Evolutionary conservation across 2,113 vertebrate species (phyloP), one percentile per base, ranked within the genome.

Genomic region (Scophthalmus maximus): DNA sequence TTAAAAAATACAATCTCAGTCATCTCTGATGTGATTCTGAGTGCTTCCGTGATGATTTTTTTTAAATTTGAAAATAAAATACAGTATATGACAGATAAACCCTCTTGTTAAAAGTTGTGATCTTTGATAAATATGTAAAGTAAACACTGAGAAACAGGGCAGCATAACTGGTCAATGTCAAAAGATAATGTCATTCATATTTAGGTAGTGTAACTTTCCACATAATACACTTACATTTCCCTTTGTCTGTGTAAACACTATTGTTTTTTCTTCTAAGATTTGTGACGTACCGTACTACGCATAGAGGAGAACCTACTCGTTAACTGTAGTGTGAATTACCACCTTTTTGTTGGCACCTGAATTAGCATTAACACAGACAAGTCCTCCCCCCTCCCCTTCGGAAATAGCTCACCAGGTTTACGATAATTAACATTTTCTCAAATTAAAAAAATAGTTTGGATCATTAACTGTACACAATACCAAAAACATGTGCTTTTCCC

Each of bases 381-480:
- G 50, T 72, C 44, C 52, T 18, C 60, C 36, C 44, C 40, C 47
- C 47, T 60, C 59, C 61, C 56, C 69, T 84, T 81, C 68, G 78
- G 68, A 85, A 89, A 92, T 51, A 86, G 63, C 63, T 86, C 25
- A 40, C 82, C 81, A 86, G 69, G 59, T 86, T 91, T 87, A 92
- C 87, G 78, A 88, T 92, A 92, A 79, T 69, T 79, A 65, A 88
- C 79, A 82, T 83, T 72, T 85, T 72, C 65, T 71, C 46, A 87
- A 91, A 89, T 86, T 86, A 90, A 92, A 93, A 94, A 93, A 92
- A 94, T 92, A 92, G 60, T 89, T 92, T 89, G 76, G 66, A 84
- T 92, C 74, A 86, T 92, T 60, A 44, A 93, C 91, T 92, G 85
- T 91, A 91, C 87, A 93, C 89, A 83, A 92, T 93, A 92, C 83